Evolutionary conservation across 2,888 invertebrate genomes (phyloP), one percentile per base, ranked within the genome.

Genomic region (Diplolepis rosae): DNA sequence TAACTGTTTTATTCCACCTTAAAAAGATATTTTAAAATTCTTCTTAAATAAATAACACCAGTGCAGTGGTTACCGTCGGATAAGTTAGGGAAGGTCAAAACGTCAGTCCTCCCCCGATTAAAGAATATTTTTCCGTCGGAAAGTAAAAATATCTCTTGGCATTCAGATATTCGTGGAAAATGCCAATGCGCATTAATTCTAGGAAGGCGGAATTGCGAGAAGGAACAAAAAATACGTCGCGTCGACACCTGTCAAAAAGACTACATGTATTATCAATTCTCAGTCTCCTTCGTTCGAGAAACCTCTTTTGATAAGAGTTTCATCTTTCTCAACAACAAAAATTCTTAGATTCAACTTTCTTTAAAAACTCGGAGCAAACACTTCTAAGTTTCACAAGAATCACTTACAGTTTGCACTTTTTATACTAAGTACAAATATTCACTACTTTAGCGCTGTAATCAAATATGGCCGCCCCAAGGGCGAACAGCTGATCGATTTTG

Each of bases 11-110:
- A n/a, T n/a, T n/a, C n/a, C n/a, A n/a, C n/a, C n/a, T n/a, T n/a
- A n/a, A n/a, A n/a, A n/a, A n/a, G n/a, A 39, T 13, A 2, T 39
- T 6, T 2, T 13, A 39, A 13, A 6, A 39, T 13, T 13, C 1
- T 39, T 6, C 9, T 13, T 1, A 13, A 7, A 39, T 4, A 39
- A 7, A 39, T 39, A 13, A 13, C 39, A 13, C 9, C 4, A 6
- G 1, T 39, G 6, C 1, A 35, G 13, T 61, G 39, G 39, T 39
- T 32, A 61, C 56, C 18, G 39, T 61, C 11, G 35, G 35, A 32
- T 61, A 22, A 61, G 56, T 61, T 61, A n/a, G 35, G 56, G 56
- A 61, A 61, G 56, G 56, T 61, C 56, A 61, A 39, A 39, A 61
- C 35, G 24, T 22, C 56, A 32, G 13, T 32, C 35, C 13, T 61